A percentile compares a stretch with the other conserved stretches of the same genome.
Evolutionary conservation across 2,113 vertebrate genomes (phyloP).

Genomic region (Balaenoptera acutorostrata): DNA sequence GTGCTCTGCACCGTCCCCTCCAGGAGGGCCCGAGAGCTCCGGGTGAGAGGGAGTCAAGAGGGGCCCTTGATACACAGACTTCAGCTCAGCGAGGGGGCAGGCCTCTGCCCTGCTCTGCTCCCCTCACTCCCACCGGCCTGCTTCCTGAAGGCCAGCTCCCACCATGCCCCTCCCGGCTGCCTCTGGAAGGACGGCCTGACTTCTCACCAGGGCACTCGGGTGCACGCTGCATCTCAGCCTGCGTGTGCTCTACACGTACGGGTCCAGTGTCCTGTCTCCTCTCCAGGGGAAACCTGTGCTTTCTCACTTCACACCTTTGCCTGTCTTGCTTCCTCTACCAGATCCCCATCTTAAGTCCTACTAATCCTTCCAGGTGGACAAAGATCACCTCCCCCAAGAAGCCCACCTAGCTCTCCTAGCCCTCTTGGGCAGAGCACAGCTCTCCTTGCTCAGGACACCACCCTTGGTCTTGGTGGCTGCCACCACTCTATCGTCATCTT

Average conservation of each 20-base stretch:
- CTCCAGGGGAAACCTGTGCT: background rate
- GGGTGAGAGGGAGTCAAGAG: background rate
- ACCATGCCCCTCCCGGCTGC: fast-evolving
- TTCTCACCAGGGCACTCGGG: background rate
- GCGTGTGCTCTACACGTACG: fast-evolving
- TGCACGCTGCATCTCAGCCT: background rate
- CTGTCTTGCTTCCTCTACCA: background rate
- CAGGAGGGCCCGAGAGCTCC: background rate
- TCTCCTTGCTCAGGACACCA: background rate
- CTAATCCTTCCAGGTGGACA: background rate
- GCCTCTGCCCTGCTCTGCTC: background rate
- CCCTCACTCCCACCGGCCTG: background rate
- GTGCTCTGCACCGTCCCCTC: background rate
- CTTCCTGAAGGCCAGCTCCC: background rate
- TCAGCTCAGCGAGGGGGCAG: background rate
- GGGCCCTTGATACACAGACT: background rate
- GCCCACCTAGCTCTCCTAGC: background rate
- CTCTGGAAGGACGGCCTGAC: background rate
- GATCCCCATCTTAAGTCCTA: background rate
- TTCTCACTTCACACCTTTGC: background rate
- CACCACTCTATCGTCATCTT: background rate
- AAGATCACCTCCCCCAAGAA: background rate
- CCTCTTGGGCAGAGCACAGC: background rate
- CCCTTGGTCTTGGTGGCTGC: background rate
- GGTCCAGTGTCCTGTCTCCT: background rate